Evolutionary conservation across 2,888 invertebrate genomes (phyloP), one percentile per base, ranked within the genome.

Genomic region (Azorinus chamasolen): DNA sequence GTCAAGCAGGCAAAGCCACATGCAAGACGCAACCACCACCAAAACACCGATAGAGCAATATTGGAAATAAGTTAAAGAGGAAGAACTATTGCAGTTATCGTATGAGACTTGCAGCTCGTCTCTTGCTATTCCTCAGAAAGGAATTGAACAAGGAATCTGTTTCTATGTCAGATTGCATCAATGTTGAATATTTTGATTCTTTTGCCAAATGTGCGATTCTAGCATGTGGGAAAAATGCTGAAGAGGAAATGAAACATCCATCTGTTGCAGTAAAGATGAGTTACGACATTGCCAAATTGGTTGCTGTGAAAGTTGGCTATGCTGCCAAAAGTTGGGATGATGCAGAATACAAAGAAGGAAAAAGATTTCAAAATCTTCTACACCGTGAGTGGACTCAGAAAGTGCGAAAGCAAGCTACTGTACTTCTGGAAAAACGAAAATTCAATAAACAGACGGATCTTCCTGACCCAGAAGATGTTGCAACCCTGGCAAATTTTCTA

Each of bases 21-120:
- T n/a, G n/a, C n/a, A n/a, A n/a, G n/a, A n/a, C n/a, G n/a, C n/a
- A n/a, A n/a, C n/a, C n/a, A n/a, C n/a, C n/a, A n/a, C n/a, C n/a
- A n/a, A n/a, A n/a, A n/a, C n/a, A n/a, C n/a, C n/a, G n/a, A n/a
- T n/a, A n/a, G n/a, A n/a, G n/a, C n/a, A n/a, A n/a, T n/a, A n/a
- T n/a, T n/a, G 32, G 54, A 0, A 62, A 71, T 41, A 45, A 41
- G 20, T 24, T 62, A 14, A 43, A 51, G 18, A 37, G 71, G 27
- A 63, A 72, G 18, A 55, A 69, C 18, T 69, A 64, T 41, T 16
- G 69, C 1, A 54, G 48, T 51, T 70, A 57, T 59, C 48, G 71
- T 16, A 76, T 76, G 76, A 32, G 71, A 8, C 37, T 71, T 20
- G 71, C 66, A 24, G 66, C 62, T 46, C n/a, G 76, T 0, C 45